Evolutionary conservation across 2,113 vertebrate species (phyloP), one percentile per base, ranked within the genome.

Genomic region (Trogon surrucura): DNA sequence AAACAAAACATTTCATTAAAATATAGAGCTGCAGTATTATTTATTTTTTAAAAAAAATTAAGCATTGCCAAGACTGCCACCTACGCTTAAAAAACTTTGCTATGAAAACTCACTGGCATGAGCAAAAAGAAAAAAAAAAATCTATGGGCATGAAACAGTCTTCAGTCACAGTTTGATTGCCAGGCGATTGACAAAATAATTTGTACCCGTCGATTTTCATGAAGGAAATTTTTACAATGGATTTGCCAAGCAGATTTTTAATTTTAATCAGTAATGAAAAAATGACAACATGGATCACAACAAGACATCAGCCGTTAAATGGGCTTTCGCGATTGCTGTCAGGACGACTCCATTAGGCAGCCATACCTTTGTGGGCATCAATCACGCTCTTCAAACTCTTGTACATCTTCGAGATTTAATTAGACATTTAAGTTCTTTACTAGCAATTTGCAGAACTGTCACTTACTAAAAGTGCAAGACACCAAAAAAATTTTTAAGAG

Each of bases 201-300:
- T 98, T 99, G 98, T 98, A 99, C 98, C 98, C 98, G 98, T 99
- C 98, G 98, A 98, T 98, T 99, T 98, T 98, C 98, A 97, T 97
- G 97, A 98, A 95, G 97, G 97, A 97, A 97, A 98, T 98, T 98
- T 98, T 98, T 98, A 99, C 98, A 98, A 98, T 98, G 98, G 98
- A 99, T 97, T 98, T 98, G 98, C 97, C 97, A 98, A 98, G 98
- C 96, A 97, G 98, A 97, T 99, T 99, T 98, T 98, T 98, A 98
- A 99, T 99, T 99, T 99, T 99, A 99, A 99, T 99, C 99, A 98
- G 99, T 98, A 98, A 98, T 98, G 98, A 98, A 98, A 99, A 99
- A 99, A 99, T 99, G 99, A 99, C 99, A 99, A 98, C 98, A 97
- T 95, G 97, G 99, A 99, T 99, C 99, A 99, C 98, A 99, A 99